These are phyloP conservation scores for Caenorhabditis brenneri DNA, from an alignment of 1,140 invertebrate genomes.

Conservation along the genomic window DNA sequence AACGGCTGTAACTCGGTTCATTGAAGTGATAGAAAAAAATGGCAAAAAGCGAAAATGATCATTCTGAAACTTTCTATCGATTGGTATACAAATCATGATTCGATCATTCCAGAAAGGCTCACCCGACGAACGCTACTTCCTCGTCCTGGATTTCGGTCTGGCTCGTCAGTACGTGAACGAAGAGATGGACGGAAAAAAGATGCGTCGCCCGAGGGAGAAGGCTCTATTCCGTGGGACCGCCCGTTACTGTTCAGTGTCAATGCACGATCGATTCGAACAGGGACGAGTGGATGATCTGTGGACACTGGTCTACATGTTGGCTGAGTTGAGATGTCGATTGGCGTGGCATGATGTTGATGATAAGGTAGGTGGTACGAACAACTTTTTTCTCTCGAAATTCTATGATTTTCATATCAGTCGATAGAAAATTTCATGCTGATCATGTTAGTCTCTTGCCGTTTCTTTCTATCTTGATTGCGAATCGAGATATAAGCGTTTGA, in stretches of 20 bases:
- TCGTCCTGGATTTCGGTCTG: conserved; percentile 97
- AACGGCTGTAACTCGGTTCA: too few relatives aligned
- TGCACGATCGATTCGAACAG: conserved; percentile 87
- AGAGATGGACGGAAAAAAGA: conserved; percentile 80
- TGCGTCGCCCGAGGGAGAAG: conserved; percentile 88
- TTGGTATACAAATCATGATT: too few relatives aligned
- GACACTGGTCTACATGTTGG: conserved; percentile 98
- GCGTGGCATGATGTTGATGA: conserved; percentile 79
- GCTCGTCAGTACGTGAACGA: conserved; percentile 82
- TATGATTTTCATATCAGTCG: too few relatives aligned
- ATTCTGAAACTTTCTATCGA: too few relatives aligned
- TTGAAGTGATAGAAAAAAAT: too few relatives aligned
- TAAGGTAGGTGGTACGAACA: background rate
- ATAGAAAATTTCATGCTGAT: too few relatives aligned
- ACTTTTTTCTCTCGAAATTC: too few relatives aligned
- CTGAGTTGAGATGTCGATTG: conserved; percentile 95
- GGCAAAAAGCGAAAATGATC: too few relatives aligned
- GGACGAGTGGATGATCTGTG: conserved; percentile 86
- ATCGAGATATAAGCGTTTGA: too few relatives aligned
- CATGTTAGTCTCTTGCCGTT: too few relatives aligned
- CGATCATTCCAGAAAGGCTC: conserved; percentile 25
- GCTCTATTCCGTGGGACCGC: conserved; percentile 87
- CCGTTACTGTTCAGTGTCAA: conserved; percentile 95
- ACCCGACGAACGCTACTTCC: conserved; percentile 75
- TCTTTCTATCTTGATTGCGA: too few relatives aligned